Conservation (phyloP, 2,113 vertebrate genomes). For the Nibea coibor region DNA sequence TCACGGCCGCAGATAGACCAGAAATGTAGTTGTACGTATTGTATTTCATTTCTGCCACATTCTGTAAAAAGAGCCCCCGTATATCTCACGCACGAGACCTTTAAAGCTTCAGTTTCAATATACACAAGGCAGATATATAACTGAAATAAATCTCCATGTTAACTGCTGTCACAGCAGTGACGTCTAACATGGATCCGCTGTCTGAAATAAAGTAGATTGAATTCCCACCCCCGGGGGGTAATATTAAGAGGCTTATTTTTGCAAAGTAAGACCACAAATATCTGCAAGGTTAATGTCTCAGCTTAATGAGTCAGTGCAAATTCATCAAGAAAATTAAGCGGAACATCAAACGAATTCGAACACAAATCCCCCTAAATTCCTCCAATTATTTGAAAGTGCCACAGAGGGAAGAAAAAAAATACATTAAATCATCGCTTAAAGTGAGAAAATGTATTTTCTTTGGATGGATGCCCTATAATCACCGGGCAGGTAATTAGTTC, state of each 20-base stretch:
- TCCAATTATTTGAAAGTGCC: conserved; percentile 26
- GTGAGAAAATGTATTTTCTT: conserved; percentile 29
- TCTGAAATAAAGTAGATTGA: conserved; percentile 37
- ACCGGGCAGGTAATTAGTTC: conserved; percentile 38
- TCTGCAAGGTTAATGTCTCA: conserved; percentile 46
- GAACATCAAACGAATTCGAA: conserved; percentile 49
- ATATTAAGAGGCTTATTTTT: conserved; percentile 67
- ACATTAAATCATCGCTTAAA: conserved; percentile 42
- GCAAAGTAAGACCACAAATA: conserved; percentile 47
- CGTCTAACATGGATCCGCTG: conserved; percentile 29
- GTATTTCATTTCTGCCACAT: too few species aligned
- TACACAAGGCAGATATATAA: background rate
- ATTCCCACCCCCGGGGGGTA: conserved; percentile 32
- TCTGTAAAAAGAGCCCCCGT: too few species aligned
- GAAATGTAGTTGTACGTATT: too few species aligned
- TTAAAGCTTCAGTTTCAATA: too few species aligned
- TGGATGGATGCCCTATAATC: conserved; percentile 37
- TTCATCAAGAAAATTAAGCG: conserved; percentile 52
- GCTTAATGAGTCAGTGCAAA: conserved; percentile 54
- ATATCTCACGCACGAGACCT: too few species aligned
- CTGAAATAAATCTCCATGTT: conserved; percentile 10
- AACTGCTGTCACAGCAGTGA: conserved; percentile 15
- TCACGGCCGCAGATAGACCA: too few species aligned
- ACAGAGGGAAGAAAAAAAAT: background rate
- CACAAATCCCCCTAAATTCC: conserved; percentile 26